Evolutionary conservation across 2,113 vertebrate genomes (phyloP), one percentile per base, ranked within the genome.

Genomic region (Tyto alba): DNA sequence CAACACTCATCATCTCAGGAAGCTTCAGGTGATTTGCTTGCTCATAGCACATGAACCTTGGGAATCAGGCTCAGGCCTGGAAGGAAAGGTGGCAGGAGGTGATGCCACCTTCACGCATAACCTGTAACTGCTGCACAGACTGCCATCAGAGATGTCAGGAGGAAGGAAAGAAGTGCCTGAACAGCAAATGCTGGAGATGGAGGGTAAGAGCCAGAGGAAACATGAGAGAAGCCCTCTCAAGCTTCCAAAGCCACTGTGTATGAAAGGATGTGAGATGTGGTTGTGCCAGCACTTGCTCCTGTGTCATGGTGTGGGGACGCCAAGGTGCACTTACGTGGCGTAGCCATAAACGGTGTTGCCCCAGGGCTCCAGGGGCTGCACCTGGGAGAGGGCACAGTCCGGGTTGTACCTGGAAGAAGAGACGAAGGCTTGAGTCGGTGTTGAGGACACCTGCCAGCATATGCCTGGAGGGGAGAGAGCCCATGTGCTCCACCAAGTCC

Each of bases 341-440:
- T 99, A 99, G 96, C 98, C 99, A 30, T 99, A 99, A 32, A 99
- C 98, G 0, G 98, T 99, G 82, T 99, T 99, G 55, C 99, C 99
- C 85, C 96, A 97, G 34, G 99, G 98, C 94, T 96, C 97, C 92
- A 98, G 93, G 0, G 98, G 98, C 97, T 91, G 98, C 47, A 99
- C 98, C 66, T 95, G 96, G 40, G 99, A 99, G 41, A 98, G 89
- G 52, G 97, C 94, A 89, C 97, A 97, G 36, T 97, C 89, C 4
- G 98, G 97, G 85, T 98, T 98, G 95, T 98, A 98, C 99, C 99
- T 99, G 55, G n/a, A 94, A 80, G 81, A 64, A 53, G 40, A 94
- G 40, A 73, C 1, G 4, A 83, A 73, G 59, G 22, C 9, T 59
- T 1, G 3, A 68, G 41, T 85, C 77, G 84, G 48, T 11, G 53